Conservation (phyloP, 2,888 invertebrate species). For the Acanthacorydalis orientalis region DNA sequence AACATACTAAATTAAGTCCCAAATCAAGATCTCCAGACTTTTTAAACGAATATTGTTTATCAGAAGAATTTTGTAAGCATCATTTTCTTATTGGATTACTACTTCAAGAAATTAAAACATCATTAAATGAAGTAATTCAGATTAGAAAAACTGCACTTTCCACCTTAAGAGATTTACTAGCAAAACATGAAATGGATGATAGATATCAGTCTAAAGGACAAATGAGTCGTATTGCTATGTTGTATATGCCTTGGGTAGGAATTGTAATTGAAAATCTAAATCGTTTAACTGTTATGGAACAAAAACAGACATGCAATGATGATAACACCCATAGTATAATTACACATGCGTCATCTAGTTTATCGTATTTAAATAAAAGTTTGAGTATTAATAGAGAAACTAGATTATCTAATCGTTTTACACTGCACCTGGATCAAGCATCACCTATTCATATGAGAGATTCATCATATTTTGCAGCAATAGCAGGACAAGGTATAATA, state of each 20-base stretch:
- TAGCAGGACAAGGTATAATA: conserved; percentile 49
- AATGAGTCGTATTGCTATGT: conserved; percentile 65
- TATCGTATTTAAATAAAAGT: conserved; percentile 29
- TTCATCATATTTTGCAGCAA: conserved; percentile 52
- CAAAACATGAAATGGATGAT: conserved; percentile 89
- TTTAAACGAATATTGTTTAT: conserved; percentile 42
- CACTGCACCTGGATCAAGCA: conserved; percentile 50
- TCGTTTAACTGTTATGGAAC: conserved; percentile 39
- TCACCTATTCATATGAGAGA: conserved; percentile 63
- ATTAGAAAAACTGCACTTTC: conserved; percentile 66
- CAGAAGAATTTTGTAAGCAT: conserved; percentile 74
- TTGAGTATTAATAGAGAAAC: conserved; percentile 29
- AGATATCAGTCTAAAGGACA: conserved; percentile 69
- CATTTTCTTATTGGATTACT: conserved; percentile 83
- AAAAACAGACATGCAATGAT: conserved; percentile 14
- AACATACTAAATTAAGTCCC: conserved; percentile 42
- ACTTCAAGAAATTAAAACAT: conserved; percentile 73
- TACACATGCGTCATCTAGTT: conserved; percentile 34
- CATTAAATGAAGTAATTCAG: conserved; percentile 70
- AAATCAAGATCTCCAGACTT: conserved; percentile 30
- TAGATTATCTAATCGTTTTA: conserved; percentile 34
- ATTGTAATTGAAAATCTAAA: conserved; percentile 77
- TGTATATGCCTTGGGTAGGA: conserved; percentile 84
- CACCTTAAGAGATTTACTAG: conserved; percentile 69
- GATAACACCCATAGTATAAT: conserved; percentile 26